Evolutionary conservation across 2,113 vertebrate species (phyloP).

Genomic region (Salvelinus namaycush): DNA sequence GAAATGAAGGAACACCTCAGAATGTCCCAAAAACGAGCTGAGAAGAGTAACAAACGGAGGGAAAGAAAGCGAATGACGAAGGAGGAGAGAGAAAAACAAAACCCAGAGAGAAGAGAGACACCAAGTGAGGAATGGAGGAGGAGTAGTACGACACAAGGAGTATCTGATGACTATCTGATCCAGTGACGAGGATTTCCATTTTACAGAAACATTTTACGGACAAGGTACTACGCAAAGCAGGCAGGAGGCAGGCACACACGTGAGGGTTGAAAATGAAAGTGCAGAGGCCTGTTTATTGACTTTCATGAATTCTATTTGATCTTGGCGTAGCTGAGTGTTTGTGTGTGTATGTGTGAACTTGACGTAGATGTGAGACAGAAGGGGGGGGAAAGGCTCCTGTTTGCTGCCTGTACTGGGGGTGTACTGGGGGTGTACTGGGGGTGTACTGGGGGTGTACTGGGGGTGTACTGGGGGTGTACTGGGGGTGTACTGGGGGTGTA

Average conservation of each 20-base stretch:
- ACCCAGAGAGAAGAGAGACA: too few relatives aligned
- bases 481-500: conserved; percentile 13
- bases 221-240: background rate
- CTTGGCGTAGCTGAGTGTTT: background rate
- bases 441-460: conserved; percentile 14
- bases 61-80: conserved; percentile 5
- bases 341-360: too few relatives aligned
- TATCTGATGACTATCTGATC: conserved; percentile 22
- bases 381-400: too few relatives aligned
- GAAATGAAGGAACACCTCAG: background rate
- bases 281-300: conserved; percentile 20
- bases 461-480: conserved; percentile 14
- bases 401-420: conserved; percentile 9
- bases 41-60: background rate
- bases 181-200: conserved; percentile 2
- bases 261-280: conserved; percentile 20
- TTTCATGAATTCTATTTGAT: conserved; percentile 39
- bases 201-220: too few relatives aligned
- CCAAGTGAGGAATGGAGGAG: background rate
- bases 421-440: conserved; percentile 2
- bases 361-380: background rate
- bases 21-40: background rate
- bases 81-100: too few relatives aligned
- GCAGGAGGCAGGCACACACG: conserved; percentile 15
- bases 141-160: background rate